A percentile compares a stretch with the other conserved stretches of the same genome.
phyloP scores from a whole-genome alignment of 2,797 vertebrate species.

The Harpagifer antarcticus region DNA sequence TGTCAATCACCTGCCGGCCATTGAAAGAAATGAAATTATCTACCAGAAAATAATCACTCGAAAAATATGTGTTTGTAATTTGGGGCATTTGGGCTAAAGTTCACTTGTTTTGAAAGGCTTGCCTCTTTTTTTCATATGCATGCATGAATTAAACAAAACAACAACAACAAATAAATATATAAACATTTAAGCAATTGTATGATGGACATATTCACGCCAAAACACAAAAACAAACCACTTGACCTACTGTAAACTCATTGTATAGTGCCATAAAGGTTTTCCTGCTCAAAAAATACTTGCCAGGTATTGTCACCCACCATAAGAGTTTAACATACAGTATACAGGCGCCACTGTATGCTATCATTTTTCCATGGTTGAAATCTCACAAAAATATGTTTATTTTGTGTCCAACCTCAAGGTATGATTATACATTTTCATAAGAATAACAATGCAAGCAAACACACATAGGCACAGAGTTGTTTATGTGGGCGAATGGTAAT shows the following conservation, averaged over 20 bases:
- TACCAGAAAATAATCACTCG: constrained; percentile 32
- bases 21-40: constrained; percentile 25
- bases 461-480: not conserved
- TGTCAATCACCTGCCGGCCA: constrained; percentile 52
- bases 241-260: not conserved
- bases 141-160: not conserved
- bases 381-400: constrained; percentile 8
- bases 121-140: not conserved
- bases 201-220: not conserved
- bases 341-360: not conserved
- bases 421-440: not conserved
- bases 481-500: constrained; percentile 22
- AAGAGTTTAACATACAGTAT: not conserved
- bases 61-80: constrained; percentile 12
- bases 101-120: not conserved
- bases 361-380: constrained; percentile 1
- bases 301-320: constrained; percentile 16
- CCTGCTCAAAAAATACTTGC: not conserved
- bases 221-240: constrained; percentile 8
- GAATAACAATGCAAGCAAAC: constrained; percentile 6
- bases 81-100: not conserved
- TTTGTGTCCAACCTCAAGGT: constrained; percentile 2
- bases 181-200: not conserved
- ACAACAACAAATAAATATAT: not conserved
- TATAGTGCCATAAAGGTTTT: not conserved